Conservation (phyloP, 2,797 vertebrate genomes). For the Cryptoprocta ferox region DNA sequence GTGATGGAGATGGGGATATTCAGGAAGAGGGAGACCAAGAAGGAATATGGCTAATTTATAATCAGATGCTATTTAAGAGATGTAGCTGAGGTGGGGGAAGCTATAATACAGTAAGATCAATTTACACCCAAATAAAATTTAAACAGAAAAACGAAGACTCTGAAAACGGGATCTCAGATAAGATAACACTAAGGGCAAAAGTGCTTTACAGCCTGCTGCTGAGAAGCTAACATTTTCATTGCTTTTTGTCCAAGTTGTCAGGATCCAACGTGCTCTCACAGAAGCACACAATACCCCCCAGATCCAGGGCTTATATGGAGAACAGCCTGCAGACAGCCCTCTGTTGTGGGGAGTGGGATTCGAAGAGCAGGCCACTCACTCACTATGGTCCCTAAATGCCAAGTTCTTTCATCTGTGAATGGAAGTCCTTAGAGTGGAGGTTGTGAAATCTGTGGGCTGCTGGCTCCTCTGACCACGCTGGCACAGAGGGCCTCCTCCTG, state of each 20-base stretch:
- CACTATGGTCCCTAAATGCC: not conserved
- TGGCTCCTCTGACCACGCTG: not conserved
- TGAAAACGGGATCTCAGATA: not conserved
- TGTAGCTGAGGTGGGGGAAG: not conserved
- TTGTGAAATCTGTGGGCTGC: not conserved
- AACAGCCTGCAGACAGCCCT: not conserved
- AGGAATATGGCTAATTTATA: slow-evolving; percentile 70
- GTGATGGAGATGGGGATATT: slow-evolving; percentile 60
- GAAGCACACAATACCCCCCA: not conserved
- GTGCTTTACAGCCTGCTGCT: not conserved
- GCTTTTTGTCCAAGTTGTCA: not conserved
- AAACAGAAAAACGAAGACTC: not conserved
- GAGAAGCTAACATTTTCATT: not conserved
- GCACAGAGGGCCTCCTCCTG: not conserved
- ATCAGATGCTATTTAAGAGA: not conserved
- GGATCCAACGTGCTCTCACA: not conserved
- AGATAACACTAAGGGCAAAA: not conserved
- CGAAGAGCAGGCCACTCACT: not conserved
- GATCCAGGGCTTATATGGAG: not conserved
- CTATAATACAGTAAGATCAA: not conserved
- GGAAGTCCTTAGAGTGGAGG: not conserved
- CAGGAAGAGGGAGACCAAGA: slow-evolving; percentile 32
- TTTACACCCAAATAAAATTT: not conserved
- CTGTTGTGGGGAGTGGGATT: not conserved
- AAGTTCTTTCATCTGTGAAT: not conserved